Base-by-base conservation (phyloP, 2,113 vertebrate genomes). In the Caloenas nicobarica region DNA sequence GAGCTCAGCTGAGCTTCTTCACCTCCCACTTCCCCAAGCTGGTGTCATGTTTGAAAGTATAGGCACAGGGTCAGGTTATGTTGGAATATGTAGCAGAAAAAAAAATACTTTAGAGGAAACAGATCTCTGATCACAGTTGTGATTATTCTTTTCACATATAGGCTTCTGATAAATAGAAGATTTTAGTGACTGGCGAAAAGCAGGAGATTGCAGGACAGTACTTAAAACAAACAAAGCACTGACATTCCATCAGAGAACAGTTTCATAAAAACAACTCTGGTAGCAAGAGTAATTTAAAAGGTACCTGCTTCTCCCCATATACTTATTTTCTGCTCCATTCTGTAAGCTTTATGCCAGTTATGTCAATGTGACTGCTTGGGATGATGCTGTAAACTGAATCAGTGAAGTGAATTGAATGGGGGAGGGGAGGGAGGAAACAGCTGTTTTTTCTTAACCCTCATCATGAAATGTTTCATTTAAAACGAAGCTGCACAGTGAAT, bases 381-480 rank as follows among this genome's bases (percentile, higher is more conserved):
- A 88, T 83, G 82, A 88, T 83, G 46, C 76, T 66, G 56, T 82
- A 96, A 93, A 85, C 88, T 62, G 85, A 80, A 94, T 53, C 88
- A 77, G 29, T 90, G 92, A 94, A 96, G 84, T 74, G 81, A 93
- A 94, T 11, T 64, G 56, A 66, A 86, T 77, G 78, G 64, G 44
- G 80, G 14, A 69, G 26, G 21, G 25, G 13, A 95, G 33, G 57
- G 54, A 93, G n/a, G 58, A 88, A 96, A 94, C 74, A 91, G 90
- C 62, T 95, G 70, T 0, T 61, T 96, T 90, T 93, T 88, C 94
- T 83, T 82, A 93, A 93, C 71, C 36, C 76, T 81, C 44, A 88
- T 83, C 71, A 77, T 16, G 46, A 93, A 93, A 96, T 94, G 86
- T 92, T 95, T 92, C 73, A 94, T 94, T 93, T 94, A 92, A 88